Conservation (phyloP, 2,888 invertebrate genomes). For the Saturnia japonica region DNA sequence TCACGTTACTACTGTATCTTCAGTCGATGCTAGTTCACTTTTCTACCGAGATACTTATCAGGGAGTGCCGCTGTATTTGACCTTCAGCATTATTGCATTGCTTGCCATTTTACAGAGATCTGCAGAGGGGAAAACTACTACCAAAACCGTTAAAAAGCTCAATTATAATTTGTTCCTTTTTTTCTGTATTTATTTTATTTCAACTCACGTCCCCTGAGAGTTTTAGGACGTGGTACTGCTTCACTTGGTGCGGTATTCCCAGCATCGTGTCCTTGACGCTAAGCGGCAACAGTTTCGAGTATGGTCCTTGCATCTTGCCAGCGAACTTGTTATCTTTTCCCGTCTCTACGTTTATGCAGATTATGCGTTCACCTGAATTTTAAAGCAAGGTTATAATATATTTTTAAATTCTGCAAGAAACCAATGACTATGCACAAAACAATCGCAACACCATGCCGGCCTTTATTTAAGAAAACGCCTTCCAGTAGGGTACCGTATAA, state of each 20-base stretch:
- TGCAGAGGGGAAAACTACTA: background rate
- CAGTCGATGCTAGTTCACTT: no score
- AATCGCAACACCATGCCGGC: no score
- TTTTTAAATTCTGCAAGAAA: no score
- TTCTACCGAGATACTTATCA: no score
- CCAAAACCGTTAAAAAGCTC: no score
- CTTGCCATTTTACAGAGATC: background rate
- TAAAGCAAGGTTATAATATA: background rate
- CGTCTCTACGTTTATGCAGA: constrained; percentile 65
- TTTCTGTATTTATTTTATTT: no score
- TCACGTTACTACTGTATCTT: no score
- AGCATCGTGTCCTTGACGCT: constrained; percentile 51
- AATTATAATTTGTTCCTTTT: background rate
- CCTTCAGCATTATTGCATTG: background rate
- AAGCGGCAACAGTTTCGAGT: constrained; percentile 58
- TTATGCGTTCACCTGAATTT: constrained; percentile 63
- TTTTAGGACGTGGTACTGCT: constrained; percentile 57
- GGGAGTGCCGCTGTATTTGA: background rate
- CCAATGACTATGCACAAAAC: no score
- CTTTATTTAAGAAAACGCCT: no score
- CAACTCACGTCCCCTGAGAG: constrained; percentile 60
- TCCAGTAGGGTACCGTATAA: no score
- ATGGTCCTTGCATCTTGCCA: constrained; percentile 74
- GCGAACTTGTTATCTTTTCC: constrained; percentile 76
- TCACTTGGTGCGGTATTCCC: constrained; percentile 62